phyloP scores from a whole-genome alignment of 2,113 vertebrate species.

The Cairina moschata region DNA sequence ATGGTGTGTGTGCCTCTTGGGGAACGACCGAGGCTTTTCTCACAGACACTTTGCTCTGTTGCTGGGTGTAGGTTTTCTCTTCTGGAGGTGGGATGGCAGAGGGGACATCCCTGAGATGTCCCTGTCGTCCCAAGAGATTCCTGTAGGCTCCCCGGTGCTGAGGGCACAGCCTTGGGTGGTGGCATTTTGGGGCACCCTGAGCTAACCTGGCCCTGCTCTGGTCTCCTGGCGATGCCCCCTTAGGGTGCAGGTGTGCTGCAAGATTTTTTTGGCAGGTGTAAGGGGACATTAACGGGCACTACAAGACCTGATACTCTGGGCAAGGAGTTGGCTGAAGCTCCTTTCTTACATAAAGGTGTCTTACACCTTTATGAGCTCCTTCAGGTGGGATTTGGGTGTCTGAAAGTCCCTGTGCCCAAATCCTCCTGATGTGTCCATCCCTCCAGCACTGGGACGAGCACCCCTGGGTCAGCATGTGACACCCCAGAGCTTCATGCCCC shows the following conservation, averaged over 20 bases:
- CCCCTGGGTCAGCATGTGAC: not conserved
- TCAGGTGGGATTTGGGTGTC: not conserved
- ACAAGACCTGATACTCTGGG: not conserved
- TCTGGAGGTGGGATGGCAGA: not conserved
- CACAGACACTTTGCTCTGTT: not conserved
- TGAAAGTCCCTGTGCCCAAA: not conserved
- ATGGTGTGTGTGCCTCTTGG: not conserved
- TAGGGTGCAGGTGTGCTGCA: not conserved
- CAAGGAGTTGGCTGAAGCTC: not conserved
- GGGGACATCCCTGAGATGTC: not conserved
- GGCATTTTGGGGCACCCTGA: not conserved
- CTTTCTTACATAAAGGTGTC: too few species aligned
- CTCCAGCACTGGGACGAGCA: not conserved
- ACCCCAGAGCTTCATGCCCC: not conserved
- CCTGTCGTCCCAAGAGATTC: not conserved
- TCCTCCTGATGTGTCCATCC: rapidly evolving
- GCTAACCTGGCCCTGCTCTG: not conserved
- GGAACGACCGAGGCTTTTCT: not conserved
- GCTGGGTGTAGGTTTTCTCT: not conserved
- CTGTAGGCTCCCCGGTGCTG: not conserved
- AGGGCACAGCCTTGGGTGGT: not conserved
- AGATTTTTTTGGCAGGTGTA: not conserved
- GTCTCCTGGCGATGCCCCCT: not conserved
- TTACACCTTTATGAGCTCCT: not conserved
- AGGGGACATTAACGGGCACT: not conserved